Conservation (phyloP, 1,140 invertebrate genomes). For the Drosophila auraria region DNA sequence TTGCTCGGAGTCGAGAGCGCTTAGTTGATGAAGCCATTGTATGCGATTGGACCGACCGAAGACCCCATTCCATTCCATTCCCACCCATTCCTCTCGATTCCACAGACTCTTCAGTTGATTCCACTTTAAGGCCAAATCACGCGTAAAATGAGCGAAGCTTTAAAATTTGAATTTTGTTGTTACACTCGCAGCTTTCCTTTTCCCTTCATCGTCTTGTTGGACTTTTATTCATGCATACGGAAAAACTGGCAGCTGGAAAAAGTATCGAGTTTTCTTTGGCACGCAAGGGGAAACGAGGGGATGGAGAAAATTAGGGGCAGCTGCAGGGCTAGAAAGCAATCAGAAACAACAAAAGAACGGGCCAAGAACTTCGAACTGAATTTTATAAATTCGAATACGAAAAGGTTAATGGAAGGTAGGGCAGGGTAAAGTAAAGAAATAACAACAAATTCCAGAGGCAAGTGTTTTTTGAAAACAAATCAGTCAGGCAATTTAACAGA, state of each 20-base stretch:
- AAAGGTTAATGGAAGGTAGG: conserved; percentile 15
- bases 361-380: conserved; percentile 42
- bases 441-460: conserved; percentile 24
- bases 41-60: conserved; percentile 9
- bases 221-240: conserved; percentile 49
- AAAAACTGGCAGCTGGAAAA: conserved; percentile 48
- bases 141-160: conserved; percentile 45
- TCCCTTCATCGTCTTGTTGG: conserved; percentile 12
- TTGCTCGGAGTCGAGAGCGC: conserved; percentile 22
- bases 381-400: conserved; percentile 32
- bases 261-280: conserved; percentile 38
- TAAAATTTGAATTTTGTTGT: conserved; percentile 39
- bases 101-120: conserved; percentile 4
- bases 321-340: conserved; percentile 55
- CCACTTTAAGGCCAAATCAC: conserved; percentile 48
- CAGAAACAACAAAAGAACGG: conserved; percentile 50
- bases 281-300: not conserved
- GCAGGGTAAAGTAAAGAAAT: conserved; percentile 1
- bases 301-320: conserved; percentile 14
- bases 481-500: conserved; percentile 13
- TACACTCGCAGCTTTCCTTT: conserved; percentile 12
- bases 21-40: conserved; percentile 73
- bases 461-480: conserved; percentile 33
- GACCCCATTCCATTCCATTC: conserved; percentile 4
- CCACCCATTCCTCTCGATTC: not conserved